Evolutionary conservation across 2,113 vertebrate species (phyloP).

Genomic region (Plestiodon gilberti): DNA sequence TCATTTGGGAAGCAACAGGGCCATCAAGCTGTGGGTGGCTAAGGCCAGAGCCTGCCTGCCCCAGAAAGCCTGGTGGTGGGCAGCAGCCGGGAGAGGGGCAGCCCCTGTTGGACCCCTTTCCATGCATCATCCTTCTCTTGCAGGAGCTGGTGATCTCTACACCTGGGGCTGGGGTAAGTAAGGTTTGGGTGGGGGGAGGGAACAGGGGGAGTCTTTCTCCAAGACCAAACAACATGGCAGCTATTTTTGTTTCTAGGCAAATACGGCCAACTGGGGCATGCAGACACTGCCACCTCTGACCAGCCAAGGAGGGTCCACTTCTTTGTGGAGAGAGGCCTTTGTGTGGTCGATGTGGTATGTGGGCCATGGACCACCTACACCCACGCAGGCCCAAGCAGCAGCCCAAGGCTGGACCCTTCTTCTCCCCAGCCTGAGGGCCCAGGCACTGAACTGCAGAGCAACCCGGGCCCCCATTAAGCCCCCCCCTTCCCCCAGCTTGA

Average conservation of each 20-base stretch:
- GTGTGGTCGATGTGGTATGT: slow-evolving; percentile 82
- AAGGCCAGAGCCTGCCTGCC: too few species aligned
- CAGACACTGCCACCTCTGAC: slow-evolving; percentile 76
- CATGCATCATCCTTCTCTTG: slow-evolving; percentile 2
- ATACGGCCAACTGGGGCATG: slow-evolving; percentile 93
- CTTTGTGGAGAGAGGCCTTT: slow-evolving; percentile 74
- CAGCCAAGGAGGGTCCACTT: slow-evolving; percentile 77
- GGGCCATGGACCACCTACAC: slow-evolving; percentile 92
- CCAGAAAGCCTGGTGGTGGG: too few species aligned
- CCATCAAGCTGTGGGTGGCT: too few species aligned
- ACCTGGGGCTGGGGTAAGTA: slow-evolving; percentile 98
- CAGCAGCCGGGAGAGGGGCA: neutral
- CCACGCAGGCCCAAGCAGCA: neutral
- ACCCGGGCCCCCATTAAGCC: too few species aligned
- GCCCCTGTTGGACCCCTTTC: neutral
- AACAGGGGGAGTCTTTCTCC: neutral
- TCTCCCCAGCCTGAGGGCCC: neutral
- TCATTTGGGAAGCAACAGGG: too few species aligned
- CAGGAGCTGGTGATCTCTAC: slow-evolving; percentile 88
- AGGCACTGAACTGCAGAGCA: too few species aligned
- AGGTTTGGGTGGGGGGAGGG: accelerated
- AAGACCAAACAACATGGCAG: too few species aligned
- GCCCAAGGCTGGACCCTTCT: too few species aligned
- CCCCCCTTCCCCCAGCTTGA: too few species aligned
- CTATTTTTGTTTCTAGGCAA: slow-evolving; percentile 75